These are phyloP conservation scores for Dugesia japonica DNA, from an alignment of 2,888 invertebrate species.

Conservation along the genomic window DNA sequence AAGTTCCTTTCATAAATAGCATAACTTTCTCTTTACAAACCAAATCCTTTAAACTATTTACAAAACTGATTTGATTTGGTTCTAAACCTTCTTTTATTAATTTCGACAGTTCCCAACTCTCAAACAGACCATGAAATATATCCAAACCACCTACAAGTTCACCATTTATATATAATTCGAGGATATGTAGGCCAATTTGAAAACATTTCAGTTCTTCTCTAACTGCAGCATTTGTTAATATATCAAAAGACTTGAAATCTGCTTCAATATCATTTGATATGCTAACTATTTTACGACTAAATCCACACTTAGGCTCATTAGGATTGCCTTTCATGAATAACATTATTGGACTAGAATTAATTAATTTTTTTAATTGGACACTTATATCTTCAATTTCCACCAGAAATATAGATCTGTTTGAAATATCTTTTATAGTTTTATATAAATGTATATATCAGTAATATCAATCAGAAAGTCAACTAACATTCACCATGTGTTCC, in stretches of 20 bases:
- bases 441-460: no score
- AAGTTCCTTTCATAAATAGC: conserved; percentile 96
- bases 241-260: conserved; percentile 50
- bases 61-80: no score
- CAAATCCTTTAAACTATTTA: conserved; percentile 48
- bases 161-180: conserved; percentile 52
- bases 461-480: no score
- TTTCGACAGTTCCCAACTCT: conserved; percentile 43
- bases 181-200: conserved; percentile 52
- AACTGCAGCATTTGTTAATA: conserved; percentile 50
- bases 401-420: no score
- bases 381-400: conserved; percentile 26
- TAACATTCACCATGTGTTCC: no score
- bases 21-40: conserved; percentile 70
- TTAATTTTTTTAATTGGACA: conserved; percentile 49
- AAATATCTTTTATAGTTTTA: background rate
- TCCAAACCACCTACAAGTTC: conserved; percentile 52
- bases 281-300: conserved; percentile 59
- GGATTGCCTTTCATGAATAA: conserved; percentile 53
- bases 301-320: conserved; percentile 51
- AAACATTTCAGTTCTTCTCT: conserved; percentile 44
- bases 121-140: conserved; percentile 49
- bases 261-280: conserved; percentile 58
- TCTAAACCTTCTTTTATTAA: conserved; percentile 48
- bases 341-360: conserved; percentile 50